phyloP scores from a whole-genome alignment of 2,113 vertebrate genomes.

The Ramphastos sulfuratus region DNA sequence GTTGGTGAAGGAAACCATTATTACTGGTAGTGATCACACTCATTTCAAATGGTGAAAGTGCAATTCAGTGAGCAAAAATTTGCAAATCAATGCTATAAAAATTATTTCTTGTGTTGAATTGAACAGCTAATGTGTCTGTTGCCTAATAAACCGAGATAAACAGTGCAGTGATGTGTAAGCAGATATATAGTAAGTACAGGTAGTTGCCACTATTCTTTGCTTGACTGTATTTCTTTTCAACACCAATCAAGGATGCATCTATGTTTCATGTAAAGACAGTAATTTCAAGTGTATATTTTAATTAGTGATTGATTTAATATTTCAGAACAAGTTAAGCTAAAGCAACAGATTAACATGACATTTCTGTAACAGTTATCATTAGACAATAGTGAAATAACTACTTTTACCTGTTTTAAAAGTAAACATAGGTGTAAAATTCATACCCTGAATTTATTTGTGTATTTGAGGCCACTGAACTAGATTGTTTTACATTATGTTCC shows the following conservation, averaged over 20 bases:
- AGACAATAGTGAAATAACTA: background rate
- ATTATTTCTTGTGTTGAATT: background rate
- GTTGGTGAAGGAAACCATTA: background rate
- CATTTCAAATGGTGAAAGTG: conserved; percentile 7
- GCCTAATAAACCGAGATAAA: background rate
- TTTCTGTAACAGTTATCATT: background rate
- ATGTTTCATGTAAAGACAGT: background rate
- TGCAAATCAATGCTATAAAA: conserved; percentile 14
- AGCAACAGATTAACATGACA: background rate
- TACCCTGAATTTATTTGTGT: background rate
- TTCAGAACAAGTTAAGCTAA: background rate
- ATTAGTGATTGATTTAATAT: background rate
- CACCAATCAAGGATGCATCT: background rate
- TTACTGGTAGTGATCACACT: background rate
- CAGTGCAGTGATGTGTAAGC: background rate
- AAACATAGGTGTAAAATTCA: background rate
- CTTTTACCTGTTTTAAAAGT: background rate
- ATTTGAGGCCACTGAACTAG: background rate
- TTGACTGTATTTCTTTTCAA: background rate
- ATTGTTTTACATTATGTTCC: background rate
- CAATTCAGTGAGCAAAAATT: conserved; percentile 5
- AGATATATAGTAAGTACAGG: background rate
- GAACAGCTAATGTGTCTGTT: background rate
- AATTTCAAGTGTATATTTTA: background rate
- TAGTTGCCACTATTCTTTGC: background rate